Base-by-base conservation (phyloP, 2,113 vertebrate species). In the Lagopus leucura region DNA sequence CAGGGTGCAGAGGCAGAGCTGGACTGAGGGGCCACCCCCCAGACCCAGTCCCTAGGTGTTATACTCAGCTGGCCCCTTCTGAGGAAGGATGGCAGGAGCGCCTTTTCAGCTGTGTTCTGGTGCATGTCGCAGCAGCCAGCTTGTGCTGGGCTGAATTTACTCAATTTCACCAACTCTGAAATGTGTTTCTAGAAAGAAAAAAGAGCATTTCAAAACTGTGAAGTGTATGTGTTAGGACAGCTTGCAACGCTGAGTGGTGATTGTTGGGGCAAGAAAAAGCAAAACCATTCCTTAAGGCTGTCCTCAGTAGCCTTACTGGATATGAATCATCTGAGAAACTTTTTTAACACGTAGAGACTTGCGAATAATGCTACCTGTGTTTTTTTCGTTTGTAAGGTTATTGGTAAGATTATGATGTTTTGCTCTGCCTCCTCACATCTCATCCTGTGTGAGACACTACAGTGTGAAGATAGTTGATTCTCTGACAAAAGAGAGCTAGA, bases 271-370 rank as follows among this genome's bases (percentile, higher is more conserved):
- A 64, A 55, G 92, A 82, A 52, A 88, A 91, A 88, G 79, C 50
- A 86, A 79, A 94, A 82, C 11, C 50, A 13, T 92, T 92, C 86
- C 88, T 94, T 75, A 24, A 92, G 92, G 93, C 92, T 81, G 52
- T 65, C 34, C 90, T 43, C 55, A 88, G 86, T 57, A 74, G 67
- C 17, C 60, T 88, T 70, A 8, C 42, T 81, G 69, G 14, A 11
- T 78, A 22, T 94, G 93, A 92, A 63, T 95, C 72, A 90, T 48
- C 76, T 63, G 93, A 82, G 82, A 58, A 92, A 80, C 4, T 38
- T 38, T 74, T 76, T 22, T 60, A 81, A 66, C 52, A 0, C 55
- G 82, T n/a, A 1, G 8, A 47, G 86, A 67, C 93, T 81, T 71
- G 88, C 20, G 34, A 20, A 0, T 14, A 21, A 21, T 21, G 48